Evolutionary conservation across 2,888 invertebrate genomes (phyloP), one percentile per base, ranked within the genome.

Genomic region (Parnassius glacialis): DNA sequence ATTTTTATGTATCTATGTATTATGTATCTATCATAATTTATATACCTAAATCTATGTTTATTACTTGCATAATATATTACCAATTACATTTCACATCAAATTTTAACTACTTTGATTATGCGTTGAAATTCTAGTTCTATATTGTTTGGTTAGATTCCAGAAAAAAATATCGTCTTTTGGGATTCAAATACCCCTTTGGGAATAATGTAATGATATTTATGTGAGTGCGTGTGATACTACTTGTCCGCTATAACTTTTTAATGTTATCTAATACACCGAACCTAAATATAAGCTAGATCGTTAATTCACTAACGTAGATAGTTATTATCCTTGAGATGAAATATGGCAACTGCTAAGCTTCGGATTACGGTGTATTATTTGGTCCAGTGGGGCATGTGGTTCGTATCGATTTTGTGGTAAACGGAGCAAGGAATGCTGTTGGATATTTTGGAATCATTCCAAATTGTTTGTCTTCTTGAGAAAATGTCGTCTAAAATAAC

Each of bases 401-500:
- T 41, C 56, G 65, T 68, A 70, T 69, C 65, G 67, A 68, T 65
- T 69, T 70, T 70, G 50, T 50, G 57, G 48, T 44, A 12, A 43
- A 50, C 41, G 43, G 42, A 44, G 50, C 44, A 34, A 48, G 53
- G 50, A 58, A 62, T 62, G 53, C 62, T 62, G 43, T 50, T 13
- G 34, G 57, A 25, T 43, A 57, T 16, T 58, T 61, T 44, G 50
- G 50, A 34, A 62, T 57, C 62, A 12, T 47, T 54, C 51, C 52
- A 57, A 34, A 34, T 34, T 34, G 34, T 34, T 34, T 34, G 51
- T 61, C 45, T 57, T 25, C 48, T 42, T 48, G 57, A 52, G 20
- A 41, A 56, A 52, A 52, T 61, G 57, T 47, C 34, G 7, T 34
- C 42, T 56, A 13, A 45, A 52, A 34, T 41, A 48, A 34, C 45